A percentile compares a stretch with the other conserved stretches of the same genome.
Evolutionary conservation across 64 coral and sea anemone genomes (phyloP).

Genomic region (Trachythela sp.): DNA sequence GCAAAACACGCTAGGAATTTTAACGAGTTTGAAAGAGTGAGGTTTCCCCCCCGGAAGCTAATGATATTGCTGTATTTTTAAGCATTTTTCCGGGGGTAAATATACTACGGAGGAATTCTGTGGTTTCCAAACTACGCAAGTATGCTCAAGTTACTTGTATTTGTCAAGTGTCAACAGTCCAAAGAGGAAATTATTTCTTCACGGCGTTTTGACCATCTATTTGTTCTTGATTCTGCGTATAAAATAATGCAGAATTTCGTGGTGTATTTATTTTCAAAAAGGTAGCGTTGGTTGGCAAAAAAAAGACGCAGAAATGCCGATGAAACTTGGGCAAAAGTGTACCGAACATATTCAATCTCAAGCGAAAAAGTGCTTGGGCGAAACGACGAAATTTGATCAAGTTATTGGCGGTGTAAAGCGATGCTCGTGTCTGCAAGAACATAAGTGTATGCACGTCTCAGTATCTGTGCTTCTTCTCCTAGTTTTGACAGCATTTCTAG

Average conservation of each 20-base stretch:
- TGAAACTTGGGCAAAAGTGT: conserved; percentile 88
- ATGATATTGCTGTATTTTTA: not conserved
- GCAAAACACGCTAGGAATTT: not conserved
- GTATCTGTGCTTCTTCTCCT: conserved; percentile 72
- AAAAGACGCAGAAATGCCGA: conserved; percentile 52
- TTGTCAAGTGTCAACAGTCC: not conserved
- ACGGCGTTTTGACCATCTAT: not conserved
- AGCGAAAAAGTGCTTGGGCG: conserved; percentile 86
- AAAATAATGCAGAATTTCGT: not conserved
- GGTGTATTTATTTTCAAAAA: not conserved
- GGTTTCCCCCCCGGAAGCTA: not conserved
- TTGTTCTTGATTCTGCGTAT: not conserved
- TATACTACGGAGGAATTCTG: not conserved
- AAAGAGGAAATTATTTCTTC: not conserved
- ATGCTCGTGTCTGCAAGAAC: not conserved
- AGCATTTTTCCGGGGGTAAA: not conserved
- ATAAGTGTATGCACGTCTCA: conserved; percentile 71
- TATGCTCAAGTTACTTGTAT: not conserved
- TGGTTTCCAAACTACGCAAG: not conserved
- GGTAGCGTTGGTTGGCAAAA: not conserved
- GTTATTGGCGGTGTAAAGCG: conserved; percentile 44
- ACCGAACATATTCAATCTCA: conserved; percentile 89
- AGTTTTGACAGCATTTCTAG: conserved; percentile 57
- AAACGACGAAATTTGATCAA: conserved; percentile 93
- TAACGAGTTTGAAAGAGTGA: not conserved